These are phyloP conservation scores for Simalia tracyae DNA, from an alignment of 2,797 vertebrate species.

Conservation along the genomic window DNA sequence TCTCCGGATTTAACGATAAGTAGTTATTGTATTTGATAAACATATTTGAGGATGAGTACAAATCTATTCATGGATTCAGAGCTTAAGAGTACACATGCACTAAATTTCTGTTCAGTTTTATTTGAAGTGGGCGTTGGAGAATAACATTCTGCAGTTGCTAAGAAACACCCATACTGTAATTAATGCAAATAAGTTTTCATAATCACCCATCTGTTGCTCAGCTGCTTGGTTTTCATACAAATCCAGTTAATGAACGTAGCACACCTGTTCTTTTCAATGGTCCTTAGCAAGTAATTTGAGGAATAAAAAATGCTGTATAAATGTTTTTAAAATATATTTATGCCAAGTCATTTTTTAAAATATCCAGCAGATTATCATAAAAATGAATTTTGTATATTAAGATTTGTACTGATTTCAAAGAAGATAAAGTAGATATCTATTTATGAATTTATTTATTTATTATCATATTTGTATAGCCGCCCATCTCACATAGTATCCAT, in stretches of 20 bases:
- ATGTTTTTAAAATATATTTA: not conserved
- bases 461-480: not conserved
- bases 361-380: not conserved
- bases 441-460: not conserved
- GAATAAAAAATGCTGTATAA: not conserved
- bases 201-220: not conserved
- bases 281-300: not conserved
- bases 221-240: not conserved
- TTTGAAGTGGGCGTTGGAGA: conserved; percentile 3
- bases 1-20: not conserved
- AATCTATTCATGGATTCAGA: not conserved
- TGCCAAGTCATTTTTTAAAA: not conserved
- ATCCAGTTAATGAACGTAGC: not conserved
- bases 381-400: not conserved
- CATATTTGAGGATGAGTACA: not conserved
- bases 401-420: not conserved
- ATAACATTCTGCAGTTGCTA: not conserved
- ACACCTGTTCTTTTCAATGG: not conserved
- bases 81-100: not conserved
- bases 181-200: not conserved
- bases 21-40: not conserved
- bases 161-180: not conserved
- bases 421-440: not conserved
- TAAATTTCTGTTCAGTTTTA: not conserved
- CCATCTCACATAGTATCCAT: not conserved